Conservation (phyloP, 2,113 vertebrate species). For the Excalfactoria chinensis region DNA sequence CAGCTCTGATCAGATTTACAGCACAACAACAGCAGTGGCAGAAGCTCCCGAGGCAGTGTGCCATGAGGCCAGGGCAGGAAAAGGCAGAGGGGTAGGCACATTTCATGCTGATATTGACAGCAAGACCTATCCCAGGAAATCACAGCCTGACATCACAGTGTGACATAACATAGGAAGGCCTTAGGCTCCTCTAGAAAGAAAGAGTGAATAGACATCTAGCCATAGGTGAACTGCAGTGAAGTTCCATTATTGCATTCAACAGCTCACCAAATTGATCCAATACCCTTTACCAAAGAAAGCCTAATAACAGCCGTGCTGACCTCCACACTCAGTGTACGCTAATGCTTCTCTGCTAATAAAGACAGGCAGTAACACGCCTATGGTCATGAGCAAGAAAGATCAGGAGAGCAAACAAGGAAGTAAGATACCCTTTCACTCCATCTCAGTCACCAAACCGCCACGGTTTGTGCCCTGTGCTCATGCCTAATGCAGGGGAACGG, state of each 20-base stretch:
- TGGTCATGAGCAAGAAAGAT: not conserved
- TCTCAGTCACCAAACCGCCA: not conserved
- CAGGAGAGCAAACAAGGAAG: slow-evolving; percentile 5
- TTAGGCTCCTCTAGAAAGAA: slow-evolving; percentile 29
- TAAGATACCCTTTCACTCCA: not conserved
- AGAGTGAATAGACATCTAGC: slow-evolving; percentile 38
- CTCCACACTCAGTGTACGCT: not conserved
- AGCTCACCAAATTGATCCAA: not conserved
- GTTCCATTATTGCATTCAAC: not conserved
- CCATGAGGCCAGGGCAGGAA: slow-evolving; percentile 1
- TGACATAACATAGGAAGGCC: not conserved
- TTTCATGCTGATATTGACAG: slow-evolving; percentile 30
- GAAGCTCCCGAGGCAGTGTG: not conserved
- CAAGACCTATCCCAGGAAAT: not conserved
- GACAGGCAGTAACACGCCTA: not conserved
- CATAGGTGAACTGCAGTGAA: not conserved
- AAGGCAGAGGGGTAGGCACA: not conserved
- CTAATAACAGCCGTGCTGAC: not conserved
- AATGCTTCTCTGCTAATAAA: not conserved
- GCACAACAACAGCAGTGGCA: not conserved
- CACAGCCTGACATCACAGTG: not conserved
- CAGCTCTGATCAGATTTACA: slow-evolving; percentile 23
- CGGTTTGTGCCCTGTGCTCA: not conserved
- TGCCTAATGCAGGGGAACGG: not conserved
- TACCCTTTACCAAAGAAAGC: slow-evolving; percentile 34